These are phyloP conservation scores for Vidua chalybeata DNA, from an alignment of 2,113 vertebrate species.

Conservation along the genomic window DNA sequence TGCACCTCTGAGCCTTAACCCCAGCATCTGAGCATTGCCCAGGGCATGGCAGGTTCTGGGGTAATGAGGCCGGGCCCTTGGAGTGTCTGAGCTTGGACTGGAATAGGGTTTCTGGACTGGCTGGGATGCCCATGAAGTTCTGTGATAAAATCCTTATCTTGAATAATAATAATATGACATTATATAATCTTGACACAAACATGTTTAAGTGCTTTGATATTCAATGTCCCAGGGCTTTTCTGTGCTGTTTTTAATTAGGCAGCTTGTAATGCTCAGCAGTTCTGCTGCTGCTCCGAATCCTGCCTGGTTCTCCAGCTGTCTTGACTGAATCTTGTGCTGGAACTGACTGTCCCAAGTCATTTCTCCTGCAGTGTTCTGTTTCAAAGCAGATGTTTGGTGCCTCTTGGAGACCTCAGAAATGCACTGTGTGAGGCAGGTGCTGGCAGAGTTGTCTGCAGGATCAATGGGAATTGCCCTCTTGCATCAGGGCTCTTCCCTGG, in stretches of 20 bases:
- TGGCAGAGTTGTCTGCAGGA: slow-evolving; percentile 19
- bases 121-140: neutral
- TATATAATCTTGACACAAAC: neutral
- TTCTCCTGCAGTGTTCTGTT: neutral
- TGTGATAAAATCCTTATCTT: neutral
- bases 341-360: neutral
- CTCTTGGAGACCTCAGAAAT: neutral
- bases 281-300: neutral
- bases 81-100: neutral
- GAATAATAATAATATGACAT: neutral
- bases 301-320: neutral
- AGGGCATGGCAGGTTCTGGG: rapidly evolving
- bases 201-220: neutral
- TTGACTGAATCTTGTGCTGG: neutral
- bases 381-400: neutral
- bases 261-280: neutral
- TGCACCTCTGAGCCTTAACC: neutral
- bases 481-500: slow-evolving; percentile 55
- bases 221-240: neutral
- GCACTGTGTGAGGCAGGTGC: neutral
- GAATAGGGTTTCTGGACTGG: neutral
- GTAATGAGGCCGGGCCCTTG: neutral
- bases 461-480: slow-evolving; percentile 65
- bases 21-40: neutral
- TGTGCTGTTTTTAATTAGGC: neutral